Evolutionary conservation across 2,888 invertebrate genomes (phyloP).

Genomic region (Athrips mouffetella): DNA sequence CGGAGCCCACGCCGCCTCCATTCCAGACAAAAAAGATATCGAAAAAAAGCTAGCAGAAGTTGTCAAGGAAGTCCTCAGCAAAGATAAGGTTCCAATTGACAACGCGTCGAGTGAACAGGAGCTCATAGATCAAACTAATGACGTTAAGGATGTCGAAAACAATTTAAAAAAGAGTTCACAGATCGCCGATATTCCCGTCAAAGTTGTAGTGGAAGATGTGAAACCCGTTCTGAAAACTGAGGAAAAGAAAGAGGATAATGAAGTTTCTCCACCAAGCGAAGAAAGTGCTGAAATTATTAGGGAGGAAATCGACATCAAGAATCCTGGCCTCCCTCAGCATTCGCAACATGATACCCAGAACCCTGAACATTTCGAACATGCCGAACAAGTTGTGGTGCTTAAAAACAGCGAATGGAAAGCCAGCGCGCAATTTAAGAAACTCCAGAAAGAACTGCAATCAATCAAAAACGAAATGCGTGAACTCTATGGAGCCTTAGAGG

Average conservation of each 20-base stretch:
- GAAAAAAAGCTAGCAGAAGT: constrained; percentile 36
- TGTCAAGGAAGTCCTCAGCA: constrained; percentile 33
- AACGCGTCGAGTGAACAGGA: constrained; percentile 36
- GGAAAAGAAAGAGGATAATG: constrained; percentile 34
- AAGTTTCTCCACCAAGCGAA: constrained; percentile 31
- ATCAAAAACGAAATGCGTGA: not conserved
- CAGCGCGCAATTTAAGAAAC: not conserved
- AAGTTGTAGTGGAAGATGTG: constrained; percentile 46
- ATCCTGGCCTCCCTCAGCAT: constrained; percentile 62
- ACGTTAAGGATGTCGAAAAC: constrained; percentile 46
- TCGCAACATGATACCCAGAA: constrained; percentile 68
- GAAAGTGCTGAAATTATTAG: constrained; percentile 43
- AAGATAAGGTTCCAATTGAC: constrained; percentile 24
- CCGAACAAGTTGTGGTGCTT: constrained; percentile 33
- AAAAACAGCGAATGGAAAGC: not conserved
- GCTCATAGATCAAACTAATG: constrained; percentile 39
- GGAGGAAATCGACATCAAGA: constrained; percentile 48
- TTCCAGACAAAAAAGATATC: constrained; percentile 34
- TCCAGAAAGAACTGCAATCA: constrained; percentile 28
- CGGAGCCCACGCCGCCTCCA: constrained; percentile 51
- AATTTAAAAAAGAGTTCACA: constrained; percentile 37
- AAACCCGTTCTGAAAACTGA: constrained; percentile 34
- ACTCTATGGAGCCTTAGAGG: not conserved
- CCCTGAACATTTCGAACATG: constrained; percentile 46
- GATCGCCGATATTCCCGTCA: constrained; percentile 51